Percentiles rank a stretch among this genome's conserved stretches.
Evolutionary conservation across 2,888 invertebrate species (phyloP).

Genomic region (Stenodera caucasica): DNA sequence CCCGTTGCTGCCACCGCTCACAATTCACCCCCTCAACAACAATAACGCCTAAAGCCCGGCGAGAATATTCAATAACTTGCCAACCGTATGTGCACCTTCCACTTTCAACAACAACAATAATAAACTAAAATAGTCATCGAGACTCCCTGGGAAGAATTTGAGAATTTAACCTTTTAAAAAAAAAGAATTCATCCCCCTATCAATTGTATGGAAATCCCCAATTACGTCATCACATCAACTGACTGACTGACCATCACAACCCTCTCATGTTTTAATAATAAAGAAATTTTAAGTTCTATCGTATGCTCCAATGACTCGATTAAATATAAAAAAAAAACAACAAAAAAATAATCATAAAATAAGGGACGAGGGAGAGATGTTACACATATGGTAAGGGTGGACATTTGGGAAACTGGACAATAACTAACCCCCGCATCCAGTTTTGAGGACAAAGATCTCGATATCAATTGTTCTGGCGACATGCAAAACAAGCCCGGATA

Average conservation of each 20-base stretch:
- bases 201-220: too few relatives aligned
- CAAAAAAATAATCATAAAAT: too few relatives aligned
- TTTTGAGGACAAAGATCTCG: background rate
- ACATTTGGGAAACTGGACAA: constrained; percentile 33
- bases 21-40: constrained; percentile 20
- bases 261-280: constrained; percentile 25
- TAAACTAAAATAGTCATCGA: background rate
- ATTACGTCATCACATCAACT: background rate
- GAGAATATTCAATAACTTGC: constrained; percentile 19
- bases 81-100: constrained; percentile 1
- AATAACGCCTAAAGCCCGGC: background rate
- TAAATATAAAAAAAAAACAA: constrained; percentile 32
- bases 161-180: background rate
- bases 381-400: constrained; percentile 41
- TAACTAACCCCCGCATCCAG: constrained; percentile 12
- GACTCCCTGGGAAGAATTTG: constrained; percentile 2
- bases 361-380: constrained; percentile 35
- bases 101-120: background rate
- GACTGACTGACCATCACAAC: constrained; percentile 9
- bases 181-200: background rate
- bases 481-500: constrained; percentile 7
- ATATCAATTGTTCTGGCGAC: constrained; percentile 7
- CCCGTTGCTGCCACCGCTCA: too few relatives aligned
- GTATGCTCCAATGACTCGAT: constrained; percentile 43
- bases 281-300: constrained; percentile 46